Conservation (phyloP, 2,888 invertebrate genomes). For the Diarsia mendica region DNA sequence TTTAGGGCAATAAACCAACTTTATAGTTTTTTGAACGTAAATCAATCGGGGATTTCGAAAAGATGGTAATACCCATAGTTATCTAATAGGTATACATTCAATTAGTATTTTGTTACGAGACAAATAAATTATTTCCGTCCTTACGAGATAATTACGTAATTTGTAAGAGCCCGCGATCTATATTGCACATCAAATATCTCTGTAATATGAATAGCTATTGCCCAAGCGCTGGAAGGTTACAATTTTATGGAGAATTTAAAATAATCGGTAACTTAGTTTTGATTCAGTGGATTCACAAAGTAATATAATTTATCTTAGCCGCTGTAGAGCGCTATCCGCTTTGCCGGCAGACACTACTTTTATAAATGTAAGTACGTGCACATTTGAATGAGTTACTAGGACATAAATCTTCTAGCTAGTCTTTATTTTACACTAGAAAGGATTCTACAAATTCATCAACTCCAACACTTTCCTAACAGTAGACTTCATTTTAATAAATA, state of each 20-base stretch:
- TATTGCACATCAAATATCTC: too few species aligned
- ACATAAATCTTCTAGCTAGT: constrained; percentile 44
- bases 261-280: constrained; percentile 42
- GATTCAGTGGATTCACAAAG: constrained; percentile 43
- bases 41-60: background rate
- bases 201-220: background rate
- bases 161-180: background rate
- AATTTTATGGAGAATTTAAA: constrained; percentile 32
- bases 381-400: constrained; percentile 54
- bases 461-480: constrained; percentile 23
- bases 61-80: background rate
- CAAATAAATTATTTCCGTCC: background rate
- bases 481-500: constrained; percentile 39
- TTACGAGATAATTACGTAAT: background rate
- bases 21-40: background rate
- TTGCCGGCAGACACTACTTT: constrained; percentile 43
- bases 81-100: background rate
- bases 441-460: constrained; percentile 21
- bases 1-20: background rate
- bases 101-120: background rate
- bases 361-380: constrained; percentile 54
- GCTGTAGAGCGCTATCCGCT: constrained; percentile 32
- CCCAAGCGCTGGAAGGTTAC: background rate
- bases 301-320: constrained; percentile 48
- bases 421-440: constrained; percentile 38